Base-by-base conservation (phyloP, 2,888 invertebrate genomes). In the Drosophila melanosoma region DNA sequence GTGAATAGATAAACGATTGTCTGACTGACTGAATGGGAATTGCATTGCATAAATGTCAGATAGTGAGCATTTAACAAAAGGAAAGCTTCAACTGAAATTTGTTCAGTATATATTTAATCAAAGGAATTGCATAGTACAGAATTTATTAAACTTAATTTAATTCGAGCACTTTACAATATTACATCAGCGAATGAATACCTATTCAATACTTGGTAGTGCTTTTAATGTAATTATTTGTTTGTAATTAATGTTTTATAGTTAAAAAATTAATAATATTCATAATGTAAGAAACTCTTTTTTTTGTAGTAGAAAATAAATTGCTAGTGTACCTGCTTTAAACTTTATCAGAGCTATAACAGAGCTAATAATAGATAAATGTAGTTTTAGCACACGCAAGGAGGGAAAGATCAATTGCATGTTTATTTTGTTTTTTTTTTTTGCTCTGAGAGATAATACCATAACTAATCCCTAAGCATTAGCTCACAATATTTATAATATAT, bases 1-100 rank as follows among this genome's bases (percentile, higher is more conserved):
- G 23, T 61, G 60, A 69, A 76, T 69, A 68, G 53, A 42, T 62
- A 59, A 54, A 35, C 42, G 56, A 61, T 61, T 71, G 17, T 54
- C 20, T 15, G 51, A 57, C 42, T 62, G 68, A 45, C 75, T 53
- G 61, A 33, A 53, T 53, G 52, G 33, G 54, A 76, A 69, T 59
- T 60, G 52, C 51, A 76, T 69, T 60, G 59, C 59, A 53, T 38
- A n/a, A 56, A 49, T 65, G 48, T 49, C 80, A 67, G 35, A 17
- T 32, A 51, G 7, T 29, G 11, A 23, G 20, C 12, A 10, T 26
- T 26, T 17, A 56, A 40, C 38, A n/a, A 12, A 29, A 10, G 10
- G 32, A 10, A 40, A 29, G 15, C 20, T 45, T 4, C 45, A 45
- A 23, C 15, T 45, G 15, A 3, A 36, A 26, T 54, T 36, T 12